Percentiles rank a stretch among this genome's conserved stretches.
These are phyloP conservation scores for Nansenia antarctica DNA, from an alignment of 2,113 vertebrate species.

Conservation along the genomic window DNA sequence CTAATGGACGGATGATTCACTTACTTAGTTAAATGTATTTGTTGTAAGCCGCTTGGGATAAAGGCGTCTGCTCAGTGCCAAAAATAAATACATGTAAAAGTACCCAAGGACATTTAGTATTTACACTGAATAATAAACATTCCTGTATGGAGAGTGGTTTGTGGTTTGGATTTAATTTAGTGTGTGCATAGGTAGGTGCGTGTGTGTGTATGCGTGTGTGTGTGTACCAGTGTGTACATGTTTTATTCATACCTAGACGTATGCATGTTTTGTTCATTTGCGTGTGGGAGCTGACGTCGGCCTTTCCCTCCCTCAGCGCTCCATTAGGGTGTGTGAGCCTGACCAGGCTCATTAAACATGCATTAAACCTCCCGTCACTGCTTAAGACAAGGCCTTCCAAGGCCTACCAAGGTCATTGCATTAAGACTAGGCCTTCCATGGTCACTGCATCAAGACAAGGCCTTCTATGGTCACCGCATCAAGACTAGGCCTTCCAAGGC, in stretches of 20 bases:
- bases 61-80: too few species aligned
- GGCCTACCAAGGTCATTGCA: not conserved
- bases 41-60: too few species aligned
- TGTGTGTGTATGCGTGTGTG: slow-evolving; percentile 6
- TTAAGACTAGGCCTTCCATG: not conserved
- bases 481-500: too few species aligned
- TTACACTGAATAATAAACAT: not conserved
- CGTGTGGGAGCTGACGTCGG: not conserved
- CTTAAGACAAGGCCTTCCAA: not conserved
- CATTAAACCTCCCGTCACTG: slow-evolving; percentile 15
- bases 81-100: too few species aligned
- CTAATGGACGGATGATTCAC: too few species aligned
- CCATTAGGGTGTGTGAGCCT: not conserved
- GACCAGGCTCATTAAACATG: slow-evolving; percentile 22
- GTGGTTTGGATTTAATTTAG: not conserved
- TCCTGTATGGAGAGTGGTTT: not conserved
- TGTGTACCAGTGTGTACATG: not conserved
- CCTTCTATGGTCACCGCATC: too few species aligned
- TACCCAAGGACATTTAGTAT: not conserved
- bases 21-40: too few species aligned
- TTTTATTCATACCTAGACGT: not conserved
- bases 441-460: not conserved
- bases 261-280: not conserved
- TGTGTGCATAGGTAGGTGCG: not conserved
- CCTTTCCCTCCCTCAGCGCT: not conserved